Conservation (phyloP, 1,140 invertebrate genomes). For the Drosophila trapezifrons region DNA sequence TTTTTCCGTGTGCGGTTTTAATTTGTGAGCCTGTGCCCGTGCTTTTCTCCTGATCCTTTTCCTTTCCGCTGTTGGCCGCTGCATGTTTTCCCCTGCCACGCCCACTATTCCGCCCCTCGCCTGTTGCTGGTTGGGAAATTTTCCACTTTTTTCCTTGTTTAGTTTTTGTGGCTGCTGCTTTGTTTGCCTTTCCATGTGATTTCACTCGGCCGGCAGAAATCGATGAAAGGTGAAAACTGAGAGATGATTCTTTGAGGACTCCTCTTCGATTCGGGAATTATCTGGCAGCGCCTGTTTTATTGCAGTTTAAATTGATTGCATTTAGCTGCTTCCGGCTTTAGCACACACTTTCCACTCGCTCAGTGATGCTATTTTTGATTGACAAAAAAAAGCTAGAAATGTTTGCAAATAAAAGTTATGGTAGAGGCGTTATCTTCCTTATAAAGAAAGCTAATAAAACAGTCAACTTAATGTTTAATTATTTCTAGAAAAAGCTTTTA, state of each 20-base stretch:
- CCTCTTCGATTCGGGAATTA: constrained; percentile 7
- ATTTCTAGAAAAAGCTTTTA: too few species aligned
- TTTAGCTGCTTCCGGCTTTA: not conserved
- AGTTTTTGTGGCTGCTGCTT: constrained; percentile 30
- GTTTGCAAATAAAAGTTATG: not conserved
- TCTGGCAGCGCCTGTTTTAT: constrained; percentile 5
- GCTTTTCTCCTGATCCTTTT: constrained; percentile 65
- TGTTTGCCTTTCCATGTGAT: constrained; percentile 66
- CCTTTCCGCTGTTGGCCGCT: constrained; percentile 38
- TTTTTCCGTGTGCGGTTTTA: constrained; percentile 73
- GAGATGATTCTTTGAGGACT: not conserved
- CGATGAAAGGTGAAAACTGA: constrained; percentile 36
- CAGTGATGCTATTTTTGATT: not conserved
- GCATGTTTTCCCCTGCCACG: constrained; percentile 28
- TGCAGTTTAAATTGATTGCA: constrained; percentile 55
- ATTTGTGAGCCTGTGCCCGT: constrained; percentile 58
- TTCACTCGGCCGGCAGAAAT: constrained; percentile 59
- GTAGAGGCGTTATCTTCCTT: too few species aligned
- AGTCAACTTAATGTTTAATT: too few species aligned
- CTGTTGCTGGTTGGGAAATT: constrained; percentile 24
- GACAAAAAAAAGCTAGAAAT: not conserved
- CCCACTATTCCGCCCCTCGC: constrained; percentile 12
- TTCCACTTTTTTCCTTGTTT: not conserved
- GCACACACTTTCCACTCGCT: not conserved
- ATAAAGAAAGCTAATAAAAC: too few species aligned